phyloP scores from a whole-genome alignment of 2,888 invertebrate species.

The Uropetala carovei region DNA sequence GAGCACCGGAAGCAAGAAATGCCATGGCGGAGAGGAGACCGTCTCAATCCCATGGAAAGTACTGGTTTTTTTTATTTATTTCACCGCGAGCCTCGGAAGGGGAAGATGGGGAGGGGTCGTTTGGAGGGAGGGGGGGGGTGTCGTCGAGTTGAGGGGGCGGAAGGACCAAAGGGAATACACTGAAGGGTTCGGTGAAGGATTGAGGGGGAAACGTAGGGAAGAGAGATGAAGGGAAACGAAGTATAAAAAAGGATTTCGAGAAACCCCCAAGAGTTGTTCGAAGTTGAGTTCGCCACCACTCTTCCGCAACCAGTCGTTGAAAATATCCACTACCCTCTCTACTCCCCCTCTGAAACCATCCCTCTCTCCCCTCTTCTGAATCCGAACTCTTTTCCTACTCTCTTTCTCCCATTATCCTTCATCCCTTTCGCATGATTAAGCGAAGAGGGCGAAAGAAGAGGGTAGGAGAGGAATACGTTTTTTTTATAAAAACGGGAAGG shows the following conservation, averaged over 20 bases:
- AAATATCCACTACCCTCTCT: constrained; percentile 13
- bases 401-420: constrained; percentile 37
- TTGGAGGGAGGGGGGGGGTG: not conserved
- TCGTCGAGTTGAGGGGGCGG: not conserved
- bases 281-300: not conserved
- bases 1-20: constrained; percentile 65
- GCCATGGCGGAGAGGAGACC: constrained; percentile 71
- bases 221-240: constrained; percentile 68
- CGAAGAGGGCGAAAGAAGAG: not conserved
- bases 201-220: constrained; percentile 11
- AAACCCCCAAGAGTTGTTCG: constrained; percentile 38
- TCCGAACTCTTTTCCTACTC: not conserved
- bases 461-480: not conserved
- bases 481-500: not conserved
- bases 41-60: constrained; percentile 40
- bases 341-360: constrained; percentile 3
- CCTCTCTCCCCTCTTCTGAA: not conserved
- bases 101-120: not conserved
- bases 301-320: not conserved
- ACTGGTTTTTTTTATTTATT: not conserved
- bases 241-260: not conserved
- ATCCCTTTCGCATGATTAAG: constrained; percentile 13
- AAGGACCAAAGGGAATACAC: not conserved
- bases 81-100: not conserved
- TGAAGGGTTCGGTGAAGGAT: not conserved